Evolutionary conservation across 2,888 invertebrate species (phyloP), one percentile per base, ranked within the genome.

Genomic region (Epicampocera succincta): DNA sequence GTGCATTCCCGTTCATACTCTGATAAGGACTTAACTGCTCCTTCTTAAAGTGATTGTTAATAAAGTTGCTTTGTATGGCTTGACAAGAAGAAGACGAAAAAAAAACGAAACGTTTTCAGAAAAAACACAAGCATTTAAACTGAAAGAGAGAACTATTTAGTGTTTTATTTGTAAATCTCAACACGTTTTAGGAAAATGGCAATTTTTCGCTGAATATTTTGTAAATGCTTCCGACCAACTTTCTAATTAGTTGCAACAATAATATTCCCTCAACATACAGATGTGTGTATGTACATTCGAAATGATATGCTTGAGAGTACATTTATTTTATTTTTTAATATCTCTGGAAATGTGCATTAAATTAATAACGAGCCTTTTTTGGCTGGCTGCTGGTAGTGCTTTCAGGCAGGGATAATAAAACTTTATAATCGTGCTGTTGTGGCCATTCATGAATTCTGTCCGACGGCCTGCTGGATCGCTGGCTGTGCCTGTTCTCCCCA

Each of bases 181-280:
- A 77, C 85, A 85, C 85, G 84, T 85, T 83, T 81, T 77, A 21
- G 75, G 73, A 65, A 80, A 84, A 85, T 83, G 80, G 63, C 58
- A 84, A 83, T 80, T 83, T 80, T 78, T 75, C 78, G 79, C 82
- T 84, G 83, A 85, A 82, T 83, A 81, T 80, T 84, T 84, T 81
- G 81, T 84, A 83, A 85, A 81, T 81, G 83, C 72, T 83, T 81
- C 83, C 73, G 76, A 65, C 82, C 44, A 84, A 82, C 75, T 83
- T 81, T 71, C 74, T 84, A 83, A 85, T 85, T 83, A 84, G 81
- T 83, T 83, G 65, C 13, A 8, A 58, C 17, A 44, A 52, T 60
- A 52, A 44, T 19, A 25, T 54, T 63, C 19, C 33, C 63, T 29
- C 44, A 52, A 9, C 33, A 33, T 38, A 33, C n/a, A n/a, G n/a